phyloP scores from a whole-genome alignment of 2,113 vertebrate genomes.

The Corvus moneduloides region DNA sequence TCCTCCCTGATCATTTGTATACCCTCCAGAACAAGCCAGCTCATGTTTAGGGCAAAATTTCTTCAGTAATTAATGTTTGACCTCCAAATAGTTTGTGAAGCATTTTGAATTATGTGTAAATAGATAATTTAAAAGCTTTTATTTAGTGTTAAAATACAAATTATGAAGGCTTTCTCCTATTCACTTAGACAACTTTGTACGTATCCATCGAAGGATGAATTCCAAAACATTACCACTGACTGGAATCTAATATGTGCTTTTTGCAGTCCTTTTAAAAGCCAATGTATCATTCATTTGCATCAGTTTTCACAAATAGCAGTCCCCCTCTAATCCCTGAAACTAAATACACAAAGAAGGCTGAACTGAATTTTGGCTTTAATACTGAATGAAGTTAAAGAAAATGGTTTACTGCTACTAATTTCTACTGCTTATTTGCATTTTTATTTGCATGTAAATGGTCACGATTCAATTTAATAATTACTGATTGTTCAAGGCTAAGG shows the following conservation, averaged over 20 bases:
- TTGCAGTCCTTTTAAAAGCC: background rate
- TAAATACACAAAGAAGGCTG: background rate
- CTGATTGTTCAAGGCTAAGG: background rate
- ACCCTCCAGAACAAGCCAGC: background rate
- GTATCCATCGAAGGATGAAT: background rate
- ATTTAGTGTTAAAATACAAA: background rate
- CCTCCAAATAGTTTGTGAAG: background rate
- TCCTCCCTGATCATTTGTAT: background rate
- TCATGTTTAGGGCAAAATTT: background rate
- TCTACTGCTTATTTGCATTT: background rate
- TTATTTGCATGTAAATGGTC: background rate
- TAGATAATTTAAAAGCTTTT: background rate
- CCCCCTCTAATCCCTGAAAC: background rate
- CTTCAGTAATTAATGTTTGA: background rate
- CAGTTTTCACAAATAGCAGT: background rate
- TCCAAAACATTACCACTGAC: background rate
- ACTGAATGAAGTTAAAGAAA: background rate
- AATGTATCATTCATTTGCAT: background rate
- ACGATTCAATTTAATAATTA: background rate
- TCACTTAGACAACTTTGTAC: background rate
- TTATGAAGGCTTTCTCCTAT: background rate
- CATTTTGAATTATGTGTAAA: background rate
- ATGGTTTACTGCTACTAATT: background rate
- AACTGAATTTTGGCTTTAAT: background rate
- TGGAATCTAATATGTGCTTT: background rate